Percentiles rank a stretch among this genome's conserved stretches.
phyloP scores from a whole-genome alignment of 2,113 vertebrate species.

The Corydoras sp. region DNA sequence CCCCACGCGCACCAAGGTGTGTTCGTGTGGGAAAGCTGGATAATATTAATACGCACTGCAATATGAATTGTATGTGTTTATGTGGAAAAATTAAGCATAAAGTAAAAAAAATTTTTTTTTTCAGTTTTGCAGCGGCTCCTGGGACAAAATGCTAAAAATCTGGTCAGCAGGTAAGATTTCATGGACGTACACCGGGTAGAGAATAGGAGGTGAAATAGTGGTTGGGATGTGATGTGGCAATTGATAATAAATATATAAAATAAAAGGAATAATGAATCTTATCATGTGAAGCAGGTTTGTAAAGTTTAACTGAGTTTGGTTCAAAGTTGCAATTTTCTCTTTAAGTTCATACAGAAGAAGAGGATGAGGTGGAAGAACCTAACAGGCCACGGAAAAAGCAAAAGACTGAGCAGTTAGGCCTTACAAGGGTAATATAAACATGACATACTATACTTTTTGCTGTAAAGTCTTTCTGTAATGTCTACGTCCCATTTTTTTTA shows the following conservation, averaged over 20 bases:
- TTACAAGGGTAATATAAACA: slow-evolving; percentile 73
- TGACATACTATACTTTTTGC: no score
- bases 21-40: not conserved
- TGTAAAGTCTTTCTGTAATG: no score
- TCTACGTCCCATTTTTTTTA: no score
- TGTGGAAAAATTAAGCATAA: no score
- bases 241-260: no score
- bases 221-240: no score
- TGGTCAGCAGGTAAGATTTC: slow-evolving; percentile 86
- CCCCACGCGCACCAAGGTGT: slow-evolving; percentile 79
- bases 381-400: slow-evolving; percentile 91
- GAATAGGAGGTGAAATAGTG: no score
- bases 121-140: slow-evolving; percentile 97
- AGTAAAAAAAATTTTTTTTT: slow-evolving; percentile 4
- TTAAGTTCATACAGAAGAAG: slow-evolving; percentile 85
- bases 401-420: slow-evolving; percentile 88
- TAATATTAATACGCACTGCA: not conserved
- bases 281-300: not conserved
- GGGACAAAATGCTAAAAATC: slow-evolving; percentile 98
- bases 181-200: no score
- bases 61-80: no score
- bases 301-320: not conserved
- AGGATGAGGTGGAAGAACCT: slow-evolving; percentile 80
- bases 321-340: not conserved
- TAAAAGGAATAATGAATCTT: no score